Evolutionary conservation across 2,113 vertebrate genomes (phyloP).

Genomic region (Platycercus adscitus): DNA sequence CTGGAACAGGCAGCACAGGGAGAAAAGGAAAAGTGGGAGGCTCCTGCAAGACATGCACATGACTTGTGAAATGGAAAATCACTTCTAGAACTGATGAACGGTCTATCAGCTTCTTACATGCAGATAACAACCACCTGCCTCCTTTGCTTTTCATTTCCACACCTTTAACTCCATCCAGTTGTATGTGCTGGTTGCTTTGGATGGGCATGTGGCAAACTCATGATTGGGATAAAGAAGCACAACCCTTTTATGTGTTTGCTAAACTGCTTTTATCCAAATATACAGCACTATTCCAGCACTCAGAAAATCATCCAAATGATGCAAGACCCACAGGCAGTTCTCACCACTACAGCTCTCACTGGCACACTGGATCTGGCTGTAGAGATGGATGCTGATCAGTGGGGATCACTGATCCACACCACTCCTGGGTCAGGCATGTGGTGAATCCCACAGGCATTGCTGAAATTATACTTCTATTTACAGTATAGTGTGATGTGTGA

Average conservation of each 20-base stretch:
- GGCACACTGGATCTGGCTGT: fast-evolving
- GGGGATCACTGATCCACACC: not conserved
- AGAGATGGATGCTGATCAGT: not conserved
- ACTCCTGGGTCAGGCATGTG: not conserved
- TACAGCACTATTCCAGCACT: not conserved
- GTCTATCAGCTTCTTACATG: not conserved
- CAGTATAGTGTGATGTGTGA: not conserved
- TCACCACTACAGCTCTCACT: not conserved
- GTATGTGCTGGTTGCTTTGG: not conserved
- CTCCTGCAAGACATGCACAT: not conserved
- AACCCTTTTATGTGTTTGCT: not conserved
- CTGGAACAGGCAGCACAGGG: not conserved
- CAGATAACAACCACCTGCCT: not conserved
- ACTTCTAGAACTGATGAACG: not conserved
- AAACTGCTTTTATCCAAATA: not conserved
- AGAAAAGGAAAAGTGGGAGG: not conserved
- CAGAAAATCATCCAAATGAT: not conserved
- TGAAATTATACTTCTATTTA: not conserved
- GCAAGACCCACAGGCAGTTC: not conserved
- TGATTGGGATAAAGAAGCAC: not conserved
- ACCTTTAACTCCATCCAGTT: not conserved
- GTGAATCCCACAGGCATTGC: not conserved
- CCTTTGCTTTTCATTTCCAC: not conserved
- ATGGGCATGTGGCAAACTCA: fast-evolving
- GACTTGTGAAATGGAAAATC: not conserved